Percentiles rank a stretch among this genome's conserved stretches.
Conservation (phyloP, 2,888 invertebrate species). For the Cataglyphis cursor region DNA sequence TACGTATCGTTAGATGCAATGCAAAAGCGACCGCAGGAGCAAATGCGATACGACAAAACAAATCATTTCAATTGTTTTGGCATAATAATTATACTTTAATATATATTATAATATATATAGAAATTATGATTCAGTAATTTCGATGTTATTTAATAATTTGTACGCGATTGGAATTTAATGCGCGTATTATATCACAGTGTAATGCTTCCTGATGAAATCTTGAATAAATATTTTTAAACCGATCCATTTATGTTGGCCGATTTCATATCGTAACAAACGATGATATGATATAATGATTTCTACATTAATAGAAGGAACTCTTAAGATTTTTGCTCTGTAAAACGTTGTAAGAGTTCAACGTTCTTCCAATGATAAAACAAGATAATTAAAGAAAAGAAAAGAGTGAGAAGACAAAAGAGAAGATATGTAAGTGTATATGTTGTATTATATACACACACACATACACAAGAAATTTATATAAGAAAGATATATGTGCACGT, state of each 20-base stretch:
- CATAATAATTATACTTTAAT: not conserved
- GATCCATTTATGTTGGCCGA: not conserved
- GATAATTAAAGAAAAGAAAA: not conserved
- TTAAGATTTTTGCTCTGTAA: not conserved
- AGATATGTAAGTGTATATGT: too few relatives aligned
- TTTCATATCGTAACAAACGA: not conserved
- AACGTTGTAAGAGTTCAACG: not conserved
- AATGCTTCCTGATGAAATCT: not conserved
- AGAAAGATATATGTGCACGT: not conserved
- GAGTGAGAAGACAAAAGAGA: not conserved
- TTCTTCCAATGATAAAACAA: not conserved
- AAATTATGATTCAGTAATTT: not conserved
- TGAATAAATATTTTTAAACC: not conserved
- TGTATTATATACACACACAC: too few relatives aligned
- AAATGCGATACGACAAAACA: too few relatives aligned
- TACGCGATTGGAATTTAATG: not conserved
- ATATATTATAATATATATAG: not conserved
- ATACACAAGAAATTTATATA: too few relatives aligned
- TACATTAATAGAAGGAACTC: not conserved
- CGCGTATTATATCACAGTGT: not conserved
- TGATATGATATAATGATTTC: not conserved
- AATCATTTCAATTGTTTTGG: not conserved
- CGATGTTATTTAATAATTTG: not conserved
- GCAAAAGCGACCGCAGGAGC: not conserved
- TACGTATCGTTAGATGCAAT: not conserved